These are phyloP conservation scores for Chinchilla lanigera DNA, from an alignment of 2,113 vertebrate genomes.

Conservation along the genomic window DNA sequence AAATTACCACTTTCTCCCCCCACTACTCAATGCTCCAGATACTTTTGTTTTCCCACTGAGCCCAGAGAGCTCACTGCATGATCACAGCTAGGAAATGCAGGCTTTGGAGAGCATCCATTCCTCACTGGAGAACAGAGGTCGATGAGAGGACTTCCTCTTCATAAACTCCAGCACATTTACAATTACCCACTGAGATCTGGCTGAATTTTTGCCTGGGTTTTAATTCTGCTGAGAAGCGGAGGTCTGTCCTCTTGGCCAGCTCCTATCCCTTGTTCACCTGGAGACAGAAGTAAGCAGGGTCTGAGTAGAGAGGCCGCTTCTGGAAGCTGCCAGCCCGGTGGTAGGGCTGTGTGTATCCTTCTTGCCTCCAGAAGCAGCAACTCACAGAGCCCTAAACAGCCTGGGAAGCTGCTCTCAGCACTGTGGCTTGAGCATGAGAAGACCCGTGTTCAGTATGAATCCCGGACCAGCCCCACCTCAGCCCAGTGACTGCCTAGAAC, in stretches of 20 bases:
- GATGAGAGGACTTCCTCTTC: background rate
- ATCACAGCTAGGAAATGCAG: background rate
- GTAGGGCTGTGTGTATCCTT: background rate
- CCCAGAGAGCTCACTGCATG: background rate
- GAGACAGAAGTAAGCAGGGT: background rate
- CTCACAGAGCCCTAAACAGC: background rate
- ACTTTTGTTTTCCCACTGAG: background rate
- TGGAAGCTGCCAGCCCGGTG: background rate
- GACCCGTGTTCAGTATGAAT: background rate
- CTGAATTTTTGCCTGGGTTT: background rate
- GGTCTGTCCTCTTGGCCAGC: background rate
- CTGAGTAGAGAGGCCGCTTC: background rate
- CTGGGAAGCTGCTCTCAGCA: background rate
- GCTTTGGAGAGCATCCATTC: background rate
- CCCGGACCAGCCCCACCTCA: too few relatives aligned
- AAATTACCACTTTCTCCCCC: background rate
- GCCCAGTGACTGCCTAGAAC: background rate
- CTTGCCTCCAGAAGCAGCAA: background rate
- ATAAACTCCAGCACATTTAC: slow-evolving; percentile 5
- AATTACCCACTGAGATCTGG: background rate
- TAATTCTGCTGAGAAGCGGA: background rate
- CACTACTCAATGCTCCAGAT: background rate
- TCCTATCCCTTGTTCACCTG: background rate
- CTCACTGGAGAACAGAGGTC: background rate
- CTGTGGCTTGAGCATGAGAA: background rate